phyloP scores from a whole-genome alignment of 2,797 vertebrate genomes.

The Melanotaenia maccullochi region DNA sequence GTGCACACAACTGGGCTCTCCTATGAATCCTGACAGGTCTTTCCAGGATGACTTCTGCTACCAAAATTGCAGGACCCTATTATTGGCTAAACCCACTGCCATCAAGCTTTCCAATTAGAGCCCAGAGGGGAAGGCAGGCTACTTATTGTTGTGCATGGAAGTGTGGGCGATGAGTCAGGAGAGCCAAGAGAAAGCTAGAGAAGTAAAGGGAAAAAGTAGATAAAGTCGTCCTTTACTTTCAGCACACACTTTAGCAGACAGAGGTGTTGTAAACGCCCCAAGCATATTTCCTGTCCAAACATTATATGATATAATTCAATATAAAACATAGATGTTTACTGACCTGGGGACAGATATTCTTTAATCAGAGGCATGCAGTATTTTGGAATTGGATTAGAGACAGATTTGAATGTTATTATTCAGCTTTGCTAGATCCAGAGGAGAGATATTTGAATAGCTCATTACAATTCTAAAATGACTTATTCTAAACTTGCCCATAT shows the following conservation, averaged over 20 bases:
- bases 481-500: constrained; percentile 37
- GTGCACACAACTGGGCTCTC: constrained; percentile 55
- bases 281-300: constrained; percentile 27
- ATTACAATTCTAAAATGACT: constrained; percentile 38
- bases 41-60: constrained; percentile 70
- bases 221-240: constrained; percentile 36
- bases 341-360: constrained; percentile 36
- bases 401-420: constrained; percentile 47
- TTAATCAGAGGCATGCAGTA: constrained; percentile 45
- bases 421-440: constrained; percentile 38
- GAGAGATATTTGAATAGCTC: constrained; percentile 23
- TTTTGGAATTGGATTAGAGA: constrained; percentile 57
- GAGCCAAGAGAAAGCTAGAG: constrained; percentile 13
- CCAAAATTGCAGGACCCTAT: constrained; percentile 77
- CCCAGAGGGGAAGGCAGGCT: constrained; percentile 55
- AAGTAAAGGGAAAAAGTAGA: constrained; percentile 6
- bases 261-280: constrained; percentile 3
- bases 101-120: constrained; percentile 82
- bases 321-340: constrained; percentile 37
- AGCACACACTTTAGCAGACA: constrained; percentile 2
- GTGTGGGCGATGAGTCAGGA: constrained; percentile 33
- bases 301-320: constrained; percentile 34
- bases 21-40: constrained; percentile 76
- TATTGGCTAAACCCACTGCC: constrained; percentile 78
- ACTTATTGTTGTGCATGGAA: constrained; percentile 66